A percentile compares a stretch with the other conserved stretches of the same genome.
phyloP scores from a whole-genome alignment of 1,140 invertebrate species.

The Ceratoteleas bidentatus region DNA sequence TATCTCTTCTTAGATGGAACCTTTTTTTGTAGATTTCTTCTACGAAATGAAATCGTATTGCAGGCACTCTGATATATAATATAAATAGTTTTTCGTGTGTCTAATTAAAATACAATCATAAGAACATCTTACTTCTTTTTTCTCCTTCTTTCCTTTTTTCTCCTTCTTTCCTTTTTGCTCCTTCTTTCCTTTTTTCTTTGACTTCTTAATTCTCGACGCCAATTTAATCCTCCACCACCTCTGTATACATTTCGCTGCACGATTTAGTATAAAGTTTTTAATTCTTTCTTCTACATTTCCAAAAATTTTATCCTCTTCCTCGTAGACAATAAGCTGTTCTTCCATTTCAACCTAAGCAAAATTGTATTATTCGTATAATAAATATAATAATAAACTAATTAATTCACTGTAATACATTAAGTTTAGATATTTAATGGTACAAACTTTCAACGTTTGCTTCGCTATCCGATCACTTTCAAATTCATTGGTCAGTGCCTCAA shows the following conservation, averaged over 20 bases:
- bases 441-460: constrained; percentile 24
- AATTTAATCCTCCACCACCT: constrained; percentile 66
- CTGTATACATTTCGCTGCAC: constrained; percentile 67
- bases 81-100: too few relatives aligned
- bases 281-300: constrained; percentile 40
- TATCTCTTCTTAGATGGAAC: not conserved
- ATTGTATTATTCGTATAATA: not conserved
- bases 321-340: constrained; percentile 47
- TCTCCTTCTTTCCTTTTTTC: too few relatives aligned
- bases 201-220: too few relatives aligned
- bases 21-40: constrained; percentile 35
- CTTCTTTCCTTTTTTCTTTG: too few relatives aligned
- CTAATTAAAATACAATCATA: too few relatives aligned
- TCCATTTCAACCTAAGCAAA: constrained; percentile 52
- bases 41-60: too few relatives aligned
- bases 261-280: constrained; percentile 36
- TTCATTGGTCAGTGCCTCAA: constrained; percentile 50
- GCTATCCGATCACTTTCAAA: constrained; percentile 34
- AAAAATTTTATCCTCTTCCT: constrained; percentile 38
- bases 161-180: too few relatives aligned
- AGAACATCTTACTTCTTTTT: too few relatives aligned
- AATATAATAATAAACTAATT: not conserved
- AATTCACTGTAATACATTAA: too few relatives aligned
- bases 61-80: too few relatives aligned
- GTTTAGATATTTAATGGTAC: too few relatives aligned